Conservation (phyloP, 2,113 vertebrate species). For the Steatornis caripensis region DNA sequence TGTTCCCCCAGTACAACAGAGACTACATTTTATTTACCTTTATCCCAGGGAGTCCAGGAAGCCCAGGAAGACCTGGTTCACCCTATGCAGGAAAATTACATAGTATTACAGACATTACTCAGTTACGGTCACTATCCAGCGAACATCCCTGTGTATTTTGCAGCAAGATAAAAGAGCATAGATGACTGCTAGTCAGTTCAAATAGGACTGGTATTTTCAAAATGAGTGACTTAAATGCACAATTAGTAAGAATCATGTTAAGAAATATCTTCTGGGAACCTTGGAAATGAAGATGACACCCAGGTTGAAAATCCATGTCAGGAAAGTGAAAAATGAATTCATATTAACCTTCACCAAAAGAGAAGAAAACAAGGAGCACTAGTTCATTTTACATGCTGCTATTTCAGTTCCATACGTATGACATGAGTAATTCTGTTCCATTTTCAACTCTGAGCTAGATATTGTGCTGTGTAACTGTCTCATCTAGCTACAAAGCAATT, state of each 20-base stretch:
- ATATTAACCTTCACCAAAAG: neutral
- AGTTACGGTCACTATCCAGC: neutral
- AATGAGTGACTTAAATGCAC: slow-evolving; percentile 6
- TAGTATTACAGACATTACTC: slow-evolving; percentile 82
- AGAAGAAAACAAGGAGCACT: neutral
- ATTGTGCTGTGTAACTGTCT: slow-evolving; percentile 14
- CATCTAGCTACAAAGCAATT: neutral
- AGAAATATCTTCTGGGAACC: neutral
- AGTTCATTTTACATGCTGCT: neutral
- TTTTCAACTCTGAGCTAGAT: slow-evolving; percentile 2
- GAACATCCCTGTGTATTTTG: slow-evolving; percentile 22
- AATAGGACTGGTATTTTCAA: slow-evolving; percentile 26
- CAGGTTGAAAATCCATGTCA: neutral
- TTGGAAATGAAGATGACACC: neutral
- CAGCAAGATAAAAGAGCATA: neutral
- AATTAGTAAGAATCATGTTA: neutral
- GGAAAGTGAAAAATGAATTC: neutral
- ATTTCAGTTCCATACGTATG: neutral
- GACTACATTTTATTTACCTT: slow-evolving; percentile 87
- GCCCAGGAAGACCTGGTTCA: slow-evolving; percentile 99
- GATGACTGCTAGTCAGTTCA: neutral
- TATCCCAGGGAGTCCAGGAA: slow-evolving; percentile 99
- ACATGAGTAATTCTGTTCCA: slow-evolving; percentile 29
- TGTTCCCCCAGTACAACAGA: neutral
- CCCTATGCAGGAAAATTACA: slow-evolving; percentile 95